phyloP scores from a whole-genome alignment of 2,888 invertebrate genomes.

The Malthinus seriepunctatus region DNA sequence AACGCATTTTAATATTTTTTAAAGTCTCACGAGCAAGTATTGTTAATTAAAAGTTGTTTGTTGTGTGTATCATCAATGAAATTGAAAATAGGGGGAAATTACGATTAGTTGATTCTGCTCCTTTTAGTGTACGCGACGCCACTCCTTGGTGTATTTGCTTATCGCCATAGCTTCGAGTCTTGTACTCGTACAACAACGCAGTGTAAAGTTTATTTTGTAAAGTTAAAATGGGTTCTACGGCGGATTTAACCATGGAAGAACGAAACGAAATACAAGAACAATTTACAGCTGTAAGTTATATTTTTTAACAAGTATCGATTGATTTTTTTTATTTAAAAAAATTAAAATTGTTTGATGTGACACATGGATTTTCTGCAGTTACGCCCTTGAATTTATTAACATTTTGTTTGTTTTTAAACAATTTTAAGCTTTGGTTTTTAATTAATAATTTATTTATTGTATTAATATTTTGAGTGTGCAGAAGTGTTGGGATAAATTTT shows the following conservation, averaged over 20 bases:
- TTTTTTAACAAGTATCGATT: not conserved
- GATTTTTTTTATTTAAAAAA: not conserved
- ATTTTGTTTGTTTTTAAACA: conserved; percentile 5
- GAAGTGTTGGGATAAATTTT: not conserved
- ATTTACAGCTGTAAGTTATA: conserved; percentile 69
- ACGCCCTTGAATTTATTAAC: conserved; percentile 14
- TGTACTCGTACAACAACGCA: too few species aligned
- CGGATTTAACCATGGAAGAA: conserved; percentile 66
- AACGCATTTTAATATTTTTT: too few species aligned
- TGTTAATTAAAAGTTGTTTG: too few species aligned
- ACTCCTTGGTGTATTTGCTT: too few species aligned
- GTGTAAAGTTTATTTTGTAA: too few species aligned
- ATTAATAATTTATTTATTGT: not conserved
- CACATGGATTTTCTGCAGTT: conserved; percentile 20
- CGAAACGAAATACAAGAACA: conserved; percentile 76
- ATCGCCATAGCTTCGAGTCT: too few species aligned
- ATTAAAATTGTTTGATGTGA: conserved; percentile 7
- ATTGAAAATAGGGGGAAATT: too few species aligned
- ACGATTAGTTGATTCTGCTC: too few species aligned
- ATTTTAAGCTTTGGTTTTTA: not conserved
- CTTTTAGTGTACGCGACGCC: too few species aligned
- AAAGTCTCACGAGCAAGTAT: too few species aligned
- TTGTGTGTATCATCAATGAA: too few species aligned
- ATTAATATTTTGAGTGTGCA: not conserved
- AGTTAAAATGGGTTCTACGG: not conserved